These are phyloP conservation scores for Lathamus discolor DNA, from an alignment of 2,113 vertebrate species.

Conservation along the genomic window DNA sequence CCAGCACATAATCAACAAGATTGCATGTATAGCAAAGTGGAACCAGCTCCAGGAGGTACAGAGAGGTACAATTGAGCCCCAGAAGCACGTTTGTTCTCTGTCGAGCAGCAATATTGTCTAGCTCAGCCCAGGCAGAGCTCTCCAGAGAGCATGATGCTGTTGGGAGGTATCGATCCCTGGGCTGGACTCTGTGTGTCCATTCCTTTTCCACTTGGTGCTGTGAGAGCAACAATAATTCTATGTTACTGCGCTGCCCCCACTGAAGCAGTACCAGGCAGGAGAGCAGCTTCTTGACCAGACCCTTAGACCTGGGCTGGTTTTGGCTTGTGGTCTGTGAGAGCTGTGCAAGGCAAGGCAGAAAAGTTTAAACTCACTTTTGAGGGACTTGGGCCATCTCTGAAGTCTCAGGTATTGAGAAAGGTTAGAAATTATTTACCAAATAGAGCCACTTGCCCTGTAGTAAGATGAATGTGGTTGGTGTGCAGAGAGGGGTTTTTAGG, in stretches of 20 bases:
- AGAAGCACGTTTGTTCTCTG: background rate
- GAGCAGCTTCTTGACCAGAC: background rate
- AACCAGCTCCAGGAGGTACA: background rate
- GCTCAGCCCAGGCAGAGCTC: background rate
- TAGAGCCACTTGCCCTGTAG: background rate
- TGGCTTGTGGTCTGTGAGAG: accelerated
- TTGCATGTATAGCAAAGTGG: background rate
- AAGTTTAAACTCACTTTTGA: background rate
- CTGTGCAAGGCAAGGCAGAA: background rate
- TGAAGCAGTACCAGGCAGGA: background rate
- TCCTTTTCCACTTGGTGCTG: background rate
- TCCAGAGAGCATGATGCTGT: background rate
- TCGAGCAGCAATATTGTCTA: background rate
- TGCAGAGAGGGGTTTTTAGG: background rate
- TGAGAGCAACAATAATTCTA: background rate
- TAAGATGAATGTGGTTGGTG: background rate
- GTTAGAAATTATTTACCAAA: background rate
- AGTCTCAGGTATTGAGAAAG: background rate
- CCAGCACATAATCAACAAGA: background rate
- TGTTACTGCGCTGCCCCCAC: background rate
- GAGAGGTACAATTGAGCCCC: background rate
- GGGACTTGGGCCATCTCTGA: background rate
- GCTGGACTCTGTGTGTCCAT: background rate
- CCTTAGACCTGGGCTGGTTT: background rate
- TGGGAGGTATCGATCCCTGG: background rate